phyloP scores from a whole-genome alignment of 2,113 vertebrate genomes.

The Petrocephalus zakoni region DNA sequence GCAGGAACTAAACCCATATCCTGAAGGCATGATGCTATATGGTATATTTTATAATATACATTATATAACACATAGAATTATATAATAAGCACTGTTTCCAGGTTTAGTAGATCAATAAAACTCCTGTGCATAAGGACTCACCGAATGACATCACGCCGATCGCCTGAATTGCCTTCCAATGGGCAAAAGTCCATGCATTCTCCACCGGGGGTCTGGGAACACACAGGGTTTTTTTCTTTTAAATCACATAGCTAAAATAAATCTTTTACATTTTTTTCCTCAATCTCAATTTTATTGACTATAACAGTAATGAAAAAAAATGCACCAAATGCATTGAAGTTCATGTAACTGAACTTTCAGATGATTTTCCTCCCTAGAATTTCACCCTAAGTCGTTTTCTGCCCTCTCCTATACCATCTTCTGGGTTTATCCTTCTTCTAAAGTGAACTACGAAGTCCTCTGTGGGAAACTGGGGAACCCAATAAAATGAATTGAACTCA shows the following conservation, averaged over 20 bases:
- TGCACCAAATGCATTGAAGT: not conserved
- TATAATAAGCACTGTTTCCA: not conserved
- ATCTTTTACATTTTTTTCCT: no score
- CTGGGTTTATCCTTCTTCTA: not conserved
- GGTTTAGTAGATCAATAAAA: not conserved
- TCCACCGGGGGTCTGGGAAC: constrained; percentile 69
- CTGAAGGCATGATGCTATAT: not conserved
- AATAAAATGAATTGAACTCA: not conserved
- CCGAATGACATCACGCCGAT: constrained; percentile 92
- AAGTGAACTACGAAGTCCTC: not conserved
- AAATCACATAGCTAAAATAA: not conserved
- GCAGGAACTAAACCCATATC: not conserved
- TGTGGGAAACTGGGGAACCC: not conserved
- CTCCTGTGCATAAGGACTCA: constrained; percentile 52
- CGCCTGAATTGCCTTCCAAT: constrained; percentile 79
- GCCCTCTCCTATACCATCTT: not conserved
- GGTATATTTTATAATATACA: no score
- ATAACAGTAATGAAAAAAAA: not conserved
- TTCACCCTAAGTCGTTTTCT: not conserved
- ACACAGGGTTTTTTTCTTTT: not conserved
- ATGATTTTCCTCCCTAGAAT: not conserved
- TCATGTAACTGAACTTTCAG: not conserved
- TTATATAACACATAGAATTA: no score
- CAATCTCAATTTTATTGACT: not conserved
- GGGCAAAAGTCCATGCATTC: constrained; percentile 83